A percentile compares a stretch with the other conserved stretches of the same genome.
Conservation (phyloP, 2,797 vertebrate genomes). For the Cirrhinus mrigala region DNA sequence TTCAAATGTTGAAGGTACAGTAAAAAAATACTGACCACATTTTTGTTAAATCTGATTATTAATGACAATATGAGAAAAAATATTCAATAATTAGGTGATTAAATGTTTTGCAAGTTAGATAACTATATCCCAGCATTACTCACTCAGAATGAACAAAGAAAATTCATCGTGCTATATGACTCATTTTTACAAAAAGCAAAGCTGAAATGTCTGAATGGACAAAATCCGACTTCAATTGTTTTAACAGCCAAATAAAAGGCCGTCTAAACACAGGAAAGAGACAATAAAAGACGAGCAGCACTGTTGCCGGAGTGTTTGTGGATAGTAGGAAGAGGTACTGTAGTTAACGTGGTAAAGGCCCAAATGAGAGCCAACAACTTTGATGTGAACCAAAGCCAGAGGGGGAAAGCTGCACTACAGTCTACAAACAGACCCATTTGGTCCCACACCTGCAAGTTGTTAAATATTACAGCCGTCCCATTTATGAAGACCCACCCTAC, state of each 20-base stretch:
- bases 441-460: constrained; percentile 81
- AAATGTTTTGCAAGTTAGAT: neutral
- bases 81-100: neutral
- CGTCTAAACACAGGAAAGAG: constrained; percentile 75
- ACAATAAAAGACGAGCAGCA: constrained; percentile 69
- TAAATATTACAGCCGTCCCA: constrained; percentile 71
- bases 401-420: constrained; percentile 59
- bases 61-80: neutral
- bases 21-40: no score
- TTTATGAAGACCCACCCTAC: constrained; percentile 68
- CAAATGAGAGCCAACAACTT: constrained; percentile 76
- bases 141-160: neutral
- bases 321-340: constrained; percentile 41
- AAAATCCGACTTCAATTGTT: neutral
- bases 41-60: no score
- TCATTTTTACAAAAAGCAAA: neutral
- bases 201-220: neutral
- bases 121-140: neutral
- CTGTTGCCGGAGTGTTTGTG: neutral
- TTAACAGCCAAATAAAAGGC: constrained; percentile 74
- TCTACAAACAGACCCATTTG: constrained; percentile 50
- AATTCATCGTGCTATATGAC: no score
- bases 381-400: constrained; percentile 71
- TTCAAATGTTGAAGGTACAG: no score
- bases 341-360: constrained; percentile 73